A percentile compares a stretch with the other conserved stretches of the same genome.
Conservation (phyloP, 2,888 invertebrate species). For the Anoncus sp. region DNA sequence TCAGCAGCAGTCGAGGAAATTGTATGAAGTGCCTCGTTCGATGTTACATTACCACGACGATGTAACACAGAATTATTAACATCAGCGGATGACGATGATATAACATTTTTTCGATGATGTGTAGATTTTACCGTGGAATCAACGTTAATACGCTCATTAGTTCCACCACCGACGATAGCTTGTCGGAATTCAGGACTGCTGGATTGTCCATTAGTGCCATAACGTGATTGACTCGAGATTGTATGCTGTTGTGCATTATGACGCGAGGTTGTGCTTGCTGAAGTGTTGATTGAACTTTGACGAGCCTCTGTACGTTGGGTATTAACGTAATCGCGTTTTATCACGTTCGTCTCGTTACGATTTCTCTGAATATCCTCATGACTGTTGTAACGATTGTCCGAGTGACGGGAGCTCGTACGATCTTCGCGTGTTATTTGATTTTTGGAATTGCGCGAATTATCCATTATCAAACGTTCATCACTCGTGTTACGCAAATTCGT, state of each 20-base stretch:
- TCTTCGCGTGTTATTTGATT: constrained; percentile 60
- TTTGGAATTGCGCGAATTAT: constrained; percentile 47
- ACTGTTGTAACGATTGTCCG: constrained; percentile 65
- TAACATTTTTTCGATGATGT: constrained; percentile 90
- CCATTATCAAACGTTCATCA: constrained; percentile 67
- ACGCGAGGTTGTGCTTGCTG: constrained; percentile 67
- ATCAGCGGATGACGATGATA: constrained; percentile 89
- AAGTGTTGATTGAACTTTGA: constrained; percentile 54
- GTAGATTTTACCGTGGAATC: constrained; percentile 70
- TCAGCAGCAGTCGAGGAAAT: constrained; percentile 90
- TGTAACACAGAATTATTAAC: constrained; percentile 91
- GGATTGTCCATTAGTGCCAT: constrained; percentile 79
- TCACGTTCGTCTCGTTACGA: constrained; percentile 40
- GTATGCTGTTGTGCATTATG: constrained; percentile 81
- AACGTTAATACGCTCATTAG: constrained; percentile 62
- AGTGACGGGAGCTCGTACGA: constrained; percentile 61
- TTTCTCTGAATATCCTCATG: constrained; percentile 58
- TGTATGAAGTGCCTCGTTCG: constrained; percentile 90
- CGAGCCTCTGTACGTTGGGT: constrained; percentile 72
- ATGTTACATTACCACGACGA: constrained; percentile 88
- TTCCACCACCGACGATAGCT: constrained; percentile 82
- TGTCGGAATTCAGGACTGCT: constrained; percentile 85
- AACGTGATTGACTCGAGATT: constrained; percentile 82
- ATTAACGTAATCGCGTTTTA: constrained; percentile 76
- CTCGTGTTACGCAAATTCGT: constrained; percentile 61